Base-by-base conservation (phyloP, 2,888 invertebrate species). In the Mimas tiliae region DNA sequence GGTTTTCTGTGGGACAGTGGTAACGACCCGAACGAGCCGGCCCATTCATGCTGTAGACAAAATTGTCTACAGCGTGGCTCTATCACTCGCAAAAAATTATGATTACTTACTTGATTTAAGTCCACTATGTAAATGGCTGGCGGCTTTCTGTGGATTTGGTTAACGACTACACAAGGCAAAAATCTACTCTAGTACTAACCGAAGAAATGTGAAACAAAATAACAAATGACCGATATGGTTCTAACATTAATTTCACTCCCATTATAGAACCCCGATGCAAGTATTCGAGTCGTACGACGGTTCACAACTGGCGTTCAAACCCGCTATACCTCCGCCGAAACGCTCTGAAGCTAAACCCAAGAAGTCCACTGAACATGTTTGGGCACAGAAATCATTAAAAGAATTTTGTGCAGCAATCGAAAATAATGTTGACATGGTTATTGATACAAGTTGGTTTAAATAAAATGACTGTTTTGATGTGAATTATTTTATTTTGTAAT, bases 291-390 rank as follows among this genome's bases (percentile, higher is more conserved):
- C 94, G 63, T 97, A 95, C 84, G 95, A 97, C 84, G 95, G 96
- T 66, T 94, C 95, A 0, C 90, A 95, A 78, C 96, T 97, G 95
- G 92, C 95, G 4, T 97, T 97, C 82, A 96, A 96, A 82, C 97
- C 97, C 0, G 81, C 96, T 0, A 94, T 97, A 21, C 95, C 96
- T n/a, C 88, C 95, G 52, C 96, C 96, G 0, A 95, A 94, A 74
- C 87, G 69, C 3, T 16, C 83, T 27, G 87, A 89, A 55, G 90
- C 85, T 70, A 85, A 77, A 73, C 52, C 62, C 67, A 85, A 75
- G 58, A 9, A 47, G 4, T n/a, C 70, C 3, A 63, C 68, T 8
- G 74, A 76, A 11, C 89, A 92, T 75, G 70, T 75, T 53, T 95
- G 94, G 91, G 79, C 84, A 0, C 94, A 93, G 71, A 74, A 69